Evolutionary conservation across 2,888 invertebrate genomes (phyloP).

Genomic region (Drosophila nigricruria): DNA sequence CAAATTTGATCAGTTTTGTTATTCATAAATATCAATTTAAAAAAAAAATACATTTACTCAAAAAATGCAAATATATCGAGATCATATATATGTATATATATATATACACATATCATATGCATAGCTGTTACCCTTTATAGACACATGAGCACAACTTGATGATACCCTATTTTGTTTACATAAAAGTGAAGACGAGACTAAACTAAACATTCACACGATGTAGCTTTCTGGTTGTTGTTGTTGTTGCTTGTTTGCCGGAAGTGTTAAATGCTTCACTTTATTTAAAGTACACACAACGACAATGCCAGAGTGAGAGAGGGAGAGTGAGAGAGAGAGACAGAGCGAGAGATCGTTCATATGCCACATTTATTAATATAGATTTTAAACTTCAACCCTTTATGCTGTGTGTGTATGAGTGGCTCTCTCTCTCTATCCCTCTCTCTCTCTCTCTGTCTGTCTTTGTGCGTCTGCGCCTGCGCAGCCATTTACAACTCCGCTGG

Average conservation of each 20-base stretch:
- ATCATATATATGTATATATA: background rate
- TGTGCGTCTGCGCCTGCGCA: slow-evolving; percentile 53
- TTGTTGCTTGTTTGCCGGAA: slow-evolving; percentile 68
- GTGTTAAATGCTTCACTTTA: slow-evolving; percentile 81
- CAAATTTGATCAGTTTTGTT: background rate
- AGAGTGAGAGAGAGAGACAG: slow-evolving; percentile 12
- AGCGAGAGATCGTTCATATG: slow-evolving; percentile 64
- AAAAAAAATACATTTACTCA: background rate
- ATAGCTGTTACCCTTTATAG: background rate
- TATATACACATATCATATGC: background rate
- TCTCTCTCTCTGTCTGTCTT: slow-evolving; percentile 3
- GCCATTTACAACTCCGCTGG: slow-evolving; percentile 42
- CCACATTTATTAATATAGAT: slow-evolving; percentile 72
- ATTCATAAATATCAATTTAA: background rate
- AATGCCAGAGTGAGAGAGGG: slow-evolving; percentile 18
- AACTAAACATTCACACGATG: slow-evolving; percentile 75
- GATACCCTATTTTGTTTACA: slow-evolving; percentile 2
- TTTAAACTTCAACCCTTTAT: slow-evolving; percentile 68
- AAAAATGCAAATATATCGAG: background rate
- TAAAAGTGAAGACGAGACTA: slow-evolving; percentile 22
- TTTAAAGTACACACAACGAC: slow-evolving; percentile 67
- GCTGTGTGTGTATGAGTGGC: slow-evolving; percentile 10
- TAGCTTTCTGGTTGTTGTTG: slow-evolving; percentile 40
- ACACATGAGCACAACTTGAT: background rate
- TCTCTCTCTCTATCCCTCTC: background rate